Conservation (phyloP, 2,888 invertebrate species). For the Spialia ferax region DNA sequence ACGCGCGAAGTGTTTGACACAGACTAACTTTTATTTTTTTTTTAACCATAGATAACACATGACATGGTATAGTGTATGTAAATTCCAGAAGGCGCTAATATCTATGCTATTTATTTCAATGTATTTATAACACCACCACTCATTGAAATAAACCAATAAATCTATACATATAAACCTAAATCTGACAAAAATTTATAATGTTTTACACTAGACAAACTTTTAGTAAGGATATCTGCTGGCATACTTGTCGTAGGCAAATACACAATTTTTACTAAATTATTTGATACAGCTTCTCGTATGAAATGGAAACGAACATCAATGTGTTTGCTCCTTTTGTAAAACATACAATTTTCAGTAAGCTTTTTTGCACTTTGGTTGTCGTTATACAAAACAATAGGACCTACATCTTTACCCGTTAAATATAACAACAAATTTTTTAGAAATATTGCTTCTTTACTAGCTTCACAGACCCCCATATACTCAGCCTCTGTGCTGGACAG, state of each 20-base stretch:
- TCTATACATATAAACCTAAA: no score
- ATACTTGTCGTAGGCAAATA: slow-evolving; percentile 21
- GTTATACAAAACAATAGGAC: slow-evolving; percentile 18
- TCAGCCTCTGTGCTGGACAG: slow-evolving; percentile 1
- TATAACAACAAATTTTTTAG: background rate
- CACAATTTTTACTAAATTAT: slow-evolving; percentile 6
- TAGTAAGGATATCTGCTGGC: slow-evolving; percentile 32
- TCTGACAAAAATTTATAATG: slow-evolving; percentile 22
- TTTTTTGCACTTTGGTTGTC: slow-evolving; percentile 35
- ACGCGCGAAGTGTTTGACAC: background rate
- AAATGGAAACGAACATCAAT: slow-evolving; percentile 27
- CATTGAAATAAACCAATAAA: no score
- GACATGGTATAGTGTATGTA: no score
- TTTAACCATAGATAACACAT: background rate
- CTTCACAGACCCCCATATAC: background rate
- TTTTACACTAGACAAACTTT: slow-evolving; percentile 8
- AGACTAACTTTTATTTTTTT: background rate
- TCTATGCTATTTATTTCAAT: no score
- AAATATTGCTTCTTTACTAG: background rate
- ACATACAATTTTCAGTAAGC: slow-evolving; percentile 5
- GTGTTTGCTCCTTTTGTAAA: slow-evolving; percentile 17
- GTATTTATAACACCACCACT: no score
- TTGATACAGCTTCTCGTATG: background rate
- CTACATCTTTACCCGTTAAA: no score
- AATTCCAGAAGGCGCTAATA: no score